A percentile compares a stretch with the other conserved stretches of the same genome.
These are phyloP conservation scores for Sepiola atlantica DNA, from an alignment of 2,888 invertebrate species.

Conservation along the genomic window DNA sequence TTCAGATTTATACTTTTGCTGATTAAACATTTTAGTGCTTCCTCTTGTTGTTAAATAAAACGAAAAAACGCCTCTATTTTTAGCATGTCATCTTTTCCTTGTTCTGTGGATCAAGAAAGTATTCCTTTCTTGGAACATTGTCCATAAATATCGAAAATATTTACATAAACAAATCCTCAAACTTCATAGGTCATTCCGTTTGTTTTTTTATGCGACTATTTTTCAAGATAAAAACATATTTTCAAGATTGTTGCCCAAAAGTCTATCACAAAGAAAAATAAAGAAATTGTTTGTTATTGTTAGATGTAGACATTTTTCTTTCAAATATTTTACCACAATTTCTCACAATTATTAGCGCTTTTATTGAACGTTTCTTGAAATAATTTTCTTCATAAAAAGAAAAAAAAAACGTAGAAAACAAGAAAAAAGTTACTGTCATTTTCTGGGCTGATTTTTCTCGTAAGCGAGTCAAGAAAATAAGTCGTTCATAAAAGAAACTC, in stretches of 20 bases:
- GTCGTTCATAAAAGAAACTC: neutral
- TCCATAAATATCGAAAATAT: neutral
- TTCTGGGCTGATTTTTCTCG: neutral
- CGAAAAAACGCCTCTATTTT: neutral
- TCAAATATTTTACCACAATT: neutral
- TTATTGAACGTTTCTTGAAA: neutral
- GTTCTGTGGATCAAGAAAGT: neutral
- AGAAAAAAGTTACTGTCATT: neutral
- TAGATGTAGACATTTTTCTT: neutral
- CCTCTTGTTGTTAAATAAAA: neutral
- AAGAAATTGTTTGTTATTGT: neutral
- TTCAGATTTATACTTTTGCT: neutral
- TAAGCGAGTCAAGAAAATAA: neutral
- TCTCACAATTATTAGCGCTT: neutral
- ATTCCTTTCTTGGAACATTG: neutral
- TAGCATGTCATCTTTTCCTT: neutral
- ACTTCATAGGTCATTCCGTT: neutral
- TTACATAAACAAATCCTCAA: neutral
- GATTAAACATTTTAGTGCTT: neutral
- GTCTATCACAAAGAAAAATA: neutral
- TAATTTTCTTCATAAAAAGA: neutral
- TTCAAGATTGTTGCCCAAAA: neutral
- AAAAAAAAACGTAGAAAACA: neutral
- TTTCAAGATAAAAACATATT: conserved; percentile 9
- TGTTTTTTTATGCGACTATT: neutral